Conservation (phyloP, 2,797 vertebrate genomes). For the Sitta carolinensis region DNA sequence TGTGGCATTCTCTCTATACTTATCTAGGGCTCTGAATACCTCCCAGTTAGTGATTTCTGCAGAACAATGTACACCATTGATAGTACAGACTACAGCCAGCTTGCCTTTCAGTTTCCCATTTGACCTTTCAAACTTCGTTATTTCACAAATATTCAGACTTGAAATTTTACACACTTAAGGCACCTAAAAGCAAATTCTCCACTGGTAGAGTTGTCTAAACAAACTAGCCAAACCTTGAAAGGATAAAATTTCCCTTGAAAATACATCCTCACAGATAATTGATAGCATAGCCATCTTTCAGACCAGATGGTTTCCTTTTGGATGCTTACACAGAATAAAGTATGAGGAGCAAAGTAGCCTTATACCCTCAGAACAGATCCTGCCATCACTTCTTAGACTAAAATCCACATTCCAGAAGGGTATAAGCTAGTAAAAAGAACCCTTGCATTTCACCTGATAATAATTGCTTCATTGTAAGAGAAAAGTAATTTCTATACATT, state of each 20-base stretch:
- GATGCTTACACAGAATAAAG: constrained; percentile 16
- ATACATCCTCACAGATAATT: constrained; percentile 43
- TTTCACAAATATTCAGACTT: constrained; percentile 16
- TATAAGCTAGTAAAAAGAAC: constrained; percentile 3
- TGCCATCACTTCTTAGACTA: constrained; percentile 16
- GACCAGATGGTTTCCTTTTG: constrained; percentile 41
- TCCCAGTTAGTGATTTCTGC: background rate
- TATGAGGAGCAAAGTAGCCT: constrained; percentile 39
- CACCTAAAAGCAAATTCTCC: constrained; percentile 26
- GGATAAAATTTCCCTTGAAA: constrained; percentile 39
- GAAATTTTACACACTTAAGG: constrained; percentile 18
- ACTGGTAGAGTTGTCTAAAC: constrained; percentile 12
- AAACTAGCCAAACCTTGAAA: constrained; percentile 34
- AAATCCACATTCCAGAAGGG: constrained; percentile 14
- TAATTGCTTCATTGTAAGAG: constrained; percentile 11
- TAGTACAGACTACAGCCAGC: background rate
- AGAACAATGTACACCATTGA: background rate
- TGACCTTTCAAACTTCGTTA: background rate
- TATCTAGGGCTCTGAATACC: background rate
- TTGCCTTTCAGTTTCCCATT: constrained; percentile 7
- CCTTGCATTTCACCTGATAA: background rate
- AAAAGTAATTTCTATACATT: background rate
- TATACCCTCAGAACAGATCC: constrained; percentile 4
- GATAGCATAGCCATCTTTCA: constrained; percentile 52
- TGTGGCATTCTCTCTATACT: background rate